Evolutionary conservation across 2,113 vertebrate genomes (phyloP), one percentile per base, ranked within the genome.

Genomic region (Junco hyemalis): DNA sequence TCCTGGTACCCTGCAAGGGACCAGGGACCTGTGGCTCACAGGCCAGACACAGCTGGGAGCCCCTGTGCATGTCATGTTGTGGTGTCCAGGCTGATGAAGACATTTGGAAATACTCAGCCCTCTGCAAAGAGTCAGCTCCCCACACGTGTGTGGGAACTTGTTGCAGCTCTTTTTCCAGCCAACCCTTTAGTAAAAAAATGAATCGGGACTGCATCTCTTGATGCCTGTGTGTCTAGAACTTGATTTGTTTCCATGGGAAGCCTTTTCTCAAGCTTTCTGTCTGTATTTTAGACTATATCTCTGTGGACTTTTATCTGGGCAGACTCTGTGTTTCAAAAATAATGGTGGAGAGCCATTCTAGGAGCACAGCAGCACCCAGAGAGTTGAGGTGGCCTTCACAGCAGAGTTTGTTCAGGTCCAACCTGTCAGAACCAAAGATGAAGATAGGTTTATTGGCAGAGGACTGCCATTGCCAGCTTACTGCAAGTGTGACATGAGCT

Each of bases 161-260:
- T 71, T 51, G n/a, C 72, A 54, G 44, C 40, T 66, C 36, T 65
- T 86, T 86, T 56, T 17, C 45, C 19, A 68, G 38, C 12, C 14
- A 68, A 25, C 8, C 3, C 19, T 88, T 74, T 12, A 59, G 31
- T 50, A 7, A 83, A 92, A 45, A 45, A 72, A 44, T 2, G 12
- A 10, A 20, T 14, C 26, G 36, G 22, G 18, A n/a, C 56, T 74
- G 51, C 8, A 33, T 79, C 45, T 85, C 6, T 40, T 54, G 44
- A 35, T 79, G 2, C 15, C 22, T 4, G 1, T n/a, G 22, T 21
- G 40, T 24, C 47, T 35, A 51, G 64, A 51, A 31, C 35, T 40
- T 56, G 35, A 60, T 18, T 1, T 1, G 1, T 40, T 28, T 64
- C 22, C 7, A 11, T 0, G 0, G 33, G 50, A 56, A 88, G 12